Conservation (phyloP, 2,797 vertebrate species). For the Gephyroberyx darwinii region DNA sequence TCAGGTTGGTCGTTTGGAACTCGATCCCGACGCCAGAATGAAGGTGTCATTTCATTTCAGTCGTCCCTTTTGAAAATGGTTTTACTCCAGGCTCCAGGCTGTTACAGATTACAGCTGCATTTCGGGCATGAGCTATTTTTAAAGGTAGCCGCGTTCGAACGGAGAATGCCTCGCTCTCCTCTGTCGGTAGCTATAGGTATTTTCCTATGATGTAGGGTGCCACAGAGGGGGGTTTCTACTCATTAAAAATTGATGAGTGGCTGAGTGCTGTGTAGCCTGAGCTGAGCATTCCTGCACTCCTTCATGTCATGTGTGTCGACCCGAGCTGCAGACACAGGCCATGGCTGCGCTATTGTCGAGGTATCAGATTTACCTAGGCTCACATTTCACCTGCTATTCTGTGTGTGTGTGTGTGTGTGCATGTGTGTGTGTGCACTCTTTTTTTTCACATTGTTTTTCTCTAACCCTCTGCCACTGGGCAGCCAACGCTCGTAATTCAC, state of each 20-base stretch:
- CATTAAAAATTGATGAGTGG: conserved; percentile 79
- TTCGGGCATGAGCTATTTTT: conserved; percentile 50
- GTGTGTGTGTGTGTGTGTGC: conserved; percentile 13
- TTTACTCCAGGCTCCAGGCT: conserved; percentile 10
- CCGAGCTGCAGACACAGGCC: conserved; percentile 39
- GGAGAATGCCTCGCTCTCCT: conserved; percentile 5
- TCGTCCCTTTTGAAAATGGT: background rate
- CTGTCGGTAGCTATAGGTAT: conserved; percentile 59
- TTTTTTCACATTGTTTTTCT: background rate
- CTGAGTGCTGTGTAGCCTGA: conserved; percentile 67
- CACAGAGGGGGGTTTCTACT: conserved; percentile 62
- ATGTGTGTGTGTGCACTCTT: background rate
- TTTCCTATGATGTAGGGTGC: conserved; percentile 58
- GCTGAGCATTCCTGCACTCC: conserved; percentile 74
- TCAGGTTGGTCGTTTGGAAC: conserved; percentile 54
- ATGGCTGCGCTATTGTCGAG: conserved; percentile 55
- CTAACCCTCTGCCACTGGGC: background rate
- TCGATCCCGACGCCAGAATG: conserved; percentile 34
- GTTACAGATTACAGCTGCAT: conserved; percentile 37
- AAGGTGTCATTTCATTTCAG: conserved; percentile 33
- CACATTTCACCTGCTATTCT: conserved; percentile 57
- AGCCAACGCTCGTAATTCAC: too few relatives aligned
- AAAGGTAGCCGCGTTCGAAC: conserved; percentile 18
- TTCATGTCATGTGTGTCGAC: conserved; percentile 50
- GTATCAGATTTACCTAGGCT: conserved; percentile 71